Evolutionary conservation across 2,888 invertebrate species (phyloP).

Genomic region (Caprella mutica): DNA sequence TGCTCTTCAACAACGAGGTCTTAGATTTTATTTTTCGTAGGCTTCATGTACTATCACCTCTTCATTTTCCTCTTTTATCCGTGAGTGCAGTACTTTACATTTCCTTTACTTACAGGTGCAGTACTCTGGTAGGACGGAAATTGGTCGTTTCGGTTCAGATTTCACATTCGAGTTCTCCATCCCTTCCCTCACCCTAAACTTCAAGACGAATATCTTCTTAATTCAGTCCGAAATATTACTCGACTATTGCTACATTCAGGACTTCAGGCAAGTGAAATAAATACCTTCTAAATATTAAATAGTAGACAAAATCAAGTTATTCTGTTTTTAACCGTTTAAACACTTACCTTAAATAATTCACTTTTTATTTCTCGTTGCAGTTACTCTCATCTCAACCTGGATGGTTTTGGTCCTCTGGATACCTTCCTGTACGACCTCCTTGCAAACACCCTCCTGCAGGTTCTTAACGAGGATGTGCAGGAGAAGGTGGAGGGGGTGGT

Average conservation of each 20-base stretch:
- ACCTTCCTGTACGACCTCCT: conserved; percentile 20
- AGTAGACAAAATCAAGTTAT: too few relatives aligned
- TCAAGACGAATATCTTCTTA: conserved; percentile 23
- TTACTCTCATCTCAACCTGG: conserved; percentile 20
- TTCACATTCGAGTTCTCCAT: conserved; percentile 11
- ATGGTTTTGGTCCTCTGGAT: conserved; percentile 18
- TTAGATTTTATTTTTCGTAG: too few relatives aligned
- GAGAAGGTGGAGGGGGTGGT: conserved; percentile 9
- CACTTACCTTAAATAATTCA: background rate
- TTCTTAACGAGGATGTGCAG: conserved; percentile 11
- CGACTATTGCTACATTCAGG: conserved; percentile 18
- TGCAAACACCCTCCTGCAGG: conserved; percentile 14
- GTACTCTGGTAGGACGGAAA: conserved; percentile 7
- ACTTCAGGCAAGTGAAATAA: conserved; percentile 24
- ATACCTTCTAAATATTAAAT: too few relatives aligned
- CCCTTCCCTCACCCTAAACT: conserved; percentile 19
- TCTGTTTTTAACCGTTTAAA: too few relatives aligned
- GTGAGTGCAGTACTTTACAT: too few relatives aligned
- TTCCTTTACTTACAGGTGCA: conserved; percentile 11
- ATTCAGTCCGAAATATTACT: conserved; percentile 13
- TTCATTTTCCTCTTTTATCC: too few relatives aligned
- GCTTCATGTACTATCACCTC: too few relatives aligned
- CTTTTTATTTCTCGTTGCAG: background rate
- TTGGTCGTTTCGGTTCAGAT: conserved; percentile 18
- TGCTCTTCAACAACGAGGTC: too few relatives aligned